Percentiles rank a stretch among this genome's conserved stretches.
These are phyloP conservation scores for Mizuhopecten yessoensis DNA, from an alignment of 1,140 invertebrate species.

Conservation along the genomic window DNA sequence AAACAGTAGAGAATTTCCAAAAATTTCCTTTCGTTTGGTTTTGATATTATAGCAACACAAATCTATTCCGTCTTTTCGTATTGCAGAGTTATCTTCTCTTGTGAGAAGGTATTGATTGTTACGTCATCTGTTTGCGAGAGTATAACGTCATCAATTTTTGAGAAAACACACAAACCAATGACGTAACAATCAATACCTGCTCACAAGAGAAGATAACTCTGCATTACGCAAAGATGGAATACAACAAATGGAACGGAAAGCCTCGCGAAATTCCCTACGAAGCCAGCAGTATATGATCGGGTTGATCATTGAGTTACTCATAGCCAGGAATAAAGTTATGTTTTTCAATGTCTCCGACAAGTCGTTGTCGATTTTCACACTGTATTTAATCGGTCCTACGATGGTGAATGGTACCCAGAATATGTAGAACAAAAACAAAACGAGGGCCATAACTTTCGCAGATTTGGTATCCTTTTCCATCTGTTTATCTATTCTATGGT, in stretches of 20 bases:
- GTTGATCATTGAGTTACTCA: conserved; percentile 65
- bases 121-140: too few relatives aligned
- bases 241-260: conserved; percentile 46
- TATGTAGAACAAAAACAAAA: conserved; percentile 62
- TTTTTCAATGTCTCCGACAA: conserved; percentile 62
- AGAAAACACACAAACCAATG: too few relatives aligned
- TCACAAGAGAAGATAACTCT: too few relatives aligned
- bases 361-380: conserved; percentile 36
- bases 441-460: conserved; percentile 53
- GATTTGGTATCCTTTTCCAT: conserved; percentile 59
- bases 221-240: too few relatives aligned
- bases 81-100: too few relatives aligned
- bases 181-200: too few relatives aligned
- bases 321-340: conserved; percentile 51
- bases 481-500: not conserved
- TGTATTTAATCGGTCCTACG: conserved; percentile 61
- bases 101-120: too few relatives aligned
- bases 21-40: not conserved
- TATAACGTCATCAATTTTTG: too few relatives aligned
- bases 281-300: conserved; percentile 64
- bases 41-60: not conserved
- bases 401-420: conserved; percentile 66
- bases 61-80: too few relatives aligned
- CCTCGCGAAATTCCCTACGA: conserved; percentile 54
- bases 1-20: not conserved